phyloP scores from a whole-genome alignment of 2,797 vertebrate species.

The Hypotaenidia philippensis region DNA sequence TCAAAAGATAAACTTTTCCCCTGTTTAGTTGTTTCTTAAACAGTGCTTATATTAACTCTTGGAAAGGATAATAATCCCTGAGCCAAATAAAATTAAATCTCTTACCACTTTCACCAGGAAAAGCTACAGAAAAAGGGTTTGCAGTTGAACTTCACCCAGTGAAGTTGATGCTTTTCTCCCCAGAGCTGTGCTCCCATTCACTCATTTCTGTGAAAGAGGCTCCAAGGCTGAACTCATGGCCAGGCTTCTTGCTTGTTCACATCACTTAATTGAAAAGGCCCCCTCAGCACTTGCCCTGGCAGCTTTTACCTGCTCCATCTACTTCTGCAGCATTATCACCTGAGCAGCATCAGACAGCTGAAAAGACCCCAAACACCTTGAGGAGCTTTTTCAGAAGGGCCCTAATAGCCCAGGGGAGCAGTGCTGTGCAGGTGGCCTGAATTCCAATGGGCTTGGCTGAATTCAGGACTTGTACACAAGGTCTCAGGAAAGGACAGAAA shows the following conservation, averaged over 20 bases:
- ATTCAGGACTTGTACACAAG: neutral
- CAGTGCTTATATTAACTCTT: neutral
- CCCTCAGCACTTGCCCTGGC: neutral
- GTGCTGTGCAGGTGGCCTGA: neutral
- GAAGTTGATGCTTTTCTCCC: neutral
- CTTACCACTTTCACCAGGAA: neutral
- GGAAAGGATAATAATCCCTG: neutral
- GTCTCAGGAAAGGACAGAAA: neutral
- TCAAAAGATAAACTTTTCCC: neutral
- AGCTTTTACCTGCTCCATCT: neutral
- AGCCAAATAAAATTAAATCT: neutral
- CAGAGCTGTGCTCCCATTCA: neutral
- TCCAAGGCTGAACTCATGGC: neutral
- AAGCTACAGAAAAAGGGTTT: neutral
- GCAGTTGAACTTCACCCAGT: neutral
- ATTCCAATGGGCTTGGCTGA: neutral
- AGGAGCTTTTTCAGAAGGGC: neutral
- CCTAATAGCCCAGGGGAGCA: neutral
- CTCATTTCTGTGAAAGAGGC: neutral
- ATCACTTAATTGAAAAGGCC: neutral
- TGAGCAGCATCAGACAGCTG: neutral
- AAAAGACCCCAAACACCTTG: accelerated
- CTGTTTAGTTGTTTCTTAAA: neutral
- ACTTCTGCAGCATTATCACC: neutral
- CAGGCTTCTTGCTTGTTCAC: neutral